phyloP scores from a whole-genome alignment of 2,888 invertebrate species.

The Mythimna pallens region DNA sequence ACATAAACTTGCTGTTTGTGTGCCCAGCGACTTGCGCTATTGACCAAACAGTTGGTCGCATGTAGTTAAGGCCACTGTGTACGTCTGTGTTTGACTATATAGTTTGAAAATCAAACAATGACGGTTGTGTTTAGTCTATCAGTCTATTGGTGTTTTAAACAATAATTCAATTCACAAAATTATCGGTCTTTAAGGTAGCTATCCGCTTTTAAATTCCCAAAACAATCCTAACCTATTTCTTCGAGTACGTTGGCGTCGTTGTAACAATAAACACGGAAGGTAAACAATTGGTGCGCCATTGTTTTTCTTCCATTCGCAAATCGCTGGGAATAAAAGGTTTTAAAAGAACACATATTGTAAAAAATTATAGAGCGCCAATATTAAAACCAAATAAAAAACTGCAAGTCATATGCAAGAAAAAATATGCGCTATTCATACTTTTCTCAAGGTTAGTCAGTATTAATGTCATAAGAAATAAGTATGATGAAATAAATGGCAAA shows the following conservation, averaged over 20 bases:
- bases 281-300: constrained; percentile 41
- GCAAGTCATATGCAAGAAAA: not conserved
- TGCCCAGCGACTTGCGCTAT: constrained; percentile 16
- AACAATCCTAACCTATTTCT: constrained; percentile 45
- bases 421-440: not conserved
- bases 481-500: constrained; percentile 12
- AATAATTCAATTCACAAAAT: not conserved
- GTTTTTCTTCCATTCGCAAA: constrained; percentile 49
- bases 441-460: constrained; percentile 5
- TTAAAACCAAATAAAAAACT: not conserved
- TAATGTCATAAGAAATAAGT: not conserved
- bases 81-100: not conserved
- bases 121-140: not conserved
- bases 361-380: not conserved
- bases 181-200: not conserved
- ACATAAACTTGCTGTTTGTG: constrained; percentile 14
- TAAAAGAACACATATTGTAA: constrained; percentile 3
- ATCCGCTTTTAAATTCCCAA: constrained; percentile 11
- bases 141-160: not conserved
- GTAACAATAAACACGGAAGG: constrained; percentile 37
- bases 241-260: constrained; percentile 6
- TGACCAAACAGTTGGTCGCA: constrained; percentile 36
- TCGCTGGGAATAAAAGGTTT: constrained; percentile 18
- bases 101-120: not conserved
- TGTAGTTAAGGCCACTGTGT: not conserved